phyloP scores from a whole-genome alignment of 2,888 invertebrate species.

The Acronicta leporina region DNA sequence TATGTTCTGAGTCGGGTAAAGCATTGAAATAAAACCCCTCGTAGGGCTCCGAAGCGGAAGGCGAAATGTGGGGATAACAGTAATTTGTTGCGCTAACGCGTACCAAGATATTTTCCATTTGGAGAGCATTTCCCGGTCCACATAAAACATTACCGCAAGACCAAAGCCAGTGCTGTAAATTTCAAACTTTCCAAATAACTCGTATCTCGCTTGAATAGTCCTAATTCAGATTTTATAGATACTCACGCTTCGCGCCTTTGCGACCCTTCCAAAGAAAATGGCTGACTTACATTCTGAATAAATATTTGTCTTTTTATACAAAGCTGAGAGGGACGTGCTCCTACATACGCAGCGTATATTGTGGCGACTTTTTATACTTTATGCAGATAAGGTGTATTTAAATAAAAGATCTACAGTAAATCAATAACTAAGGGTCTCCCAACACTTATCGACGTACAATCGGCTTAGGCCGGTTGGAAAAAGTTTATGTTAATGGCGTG shows the following conservation, averaged over 20 bases:
- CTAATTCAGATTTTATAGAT: constrained; percentile 52
- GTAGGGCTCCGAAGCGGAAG: constrained; percentile 10
- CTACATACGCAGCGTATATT: constrained; percentile 51
- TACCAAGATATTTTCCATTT: constrained; percentile 52
- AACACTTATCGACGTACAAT: no score
- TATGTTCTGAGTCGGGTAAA: constrained; percentile 25
- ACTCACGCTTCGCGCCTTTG: constrained; percentile 18
- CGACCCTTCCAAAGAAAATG: constrained; percentile 31
- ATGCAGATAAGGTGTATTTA: constrained; percentile 43
- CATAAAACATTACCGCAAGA: constrained; percentile 44
- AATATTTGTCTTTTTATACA: constrained; percentile 57
- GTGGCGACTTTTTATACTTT: constrained; percentile 39
- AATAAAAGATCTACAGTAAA: constrained; percentile 28
- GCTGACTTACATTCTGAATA: constrained; percentile 49
- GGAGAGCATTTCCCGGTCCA: constrained; percentile 17
- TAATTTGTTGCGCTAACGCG: constrained; percentile 40
- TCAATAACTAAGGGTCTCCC: constrained; percentile 8
- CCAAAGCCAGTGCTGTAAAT: constrained; percentile 40
- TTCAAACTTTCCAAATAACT: constrained; percentile 50
- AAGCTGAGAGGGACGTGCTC: constrained; percentile 55
- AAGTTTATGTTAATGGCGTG: no score
- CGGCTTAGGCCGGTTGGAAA: no score
- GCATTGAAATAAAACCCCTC: constrained; percentile 31
- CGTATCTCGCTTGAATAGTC: constrained; percentile 39
- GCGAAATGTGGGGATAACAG: constrained; percentile 29